Base-by-base conservation (phyloP, 2,797 vertebrate species). In the Acanthurus lineatus region DNA sequence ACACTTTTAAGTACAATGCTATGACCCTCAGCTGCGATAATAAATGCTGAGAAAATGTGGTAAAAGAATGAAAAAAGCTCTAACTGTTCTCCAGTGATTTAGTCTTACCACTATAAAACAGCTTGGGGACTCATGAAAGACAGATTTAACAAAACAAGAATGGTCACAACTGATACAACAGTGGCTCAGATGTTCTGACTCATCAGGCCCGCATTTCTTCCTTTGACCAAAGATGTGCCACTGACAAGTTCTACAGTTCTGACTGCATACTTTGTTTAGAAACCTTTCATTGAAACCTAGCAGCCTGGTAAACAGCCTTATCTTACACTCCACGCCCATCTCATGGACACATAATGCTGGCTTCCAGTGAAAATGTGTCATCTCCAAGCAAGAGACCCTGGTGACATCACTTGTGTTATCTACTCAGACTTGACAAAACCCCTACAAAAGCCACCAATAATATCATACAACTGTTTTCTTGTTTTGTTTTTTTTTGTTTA, bases 21-120 rank as follows among this genome's bases (percentile, higher is more conserved):
- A 16, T 66, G 77, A 83, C 66, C 65, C 54, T 20, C 59, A 69
- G 69, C 17, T 48, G 59, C 57, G 62, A 79, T 12, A 74, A 77
- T 67, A 53, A 74, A 48, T 77, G 69, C 69, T 78, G 80, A 72
- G 74, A 74, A 77, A 71, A 61, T 76, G 52, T 53, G 38, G 51
- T 72, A 62, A 71, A 73, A 51, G 61, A 71, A 68, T 60, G 63
- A 60, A 60, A 63, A 62, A 73, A 58, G 57, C 67, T 69, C 47
- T 32, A 76, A 79, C 65, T 56, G 48, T 25, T 42, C 77, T 76
- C 51, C 20, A 57, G 63, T 52, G 73, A 69, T 70, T 81, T 64
- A 58, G 44, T 57, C 35, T 62, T 69, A 48, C 52, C 56, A 53
- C 72, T 54, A 62, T 25, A 69, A 15, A 60, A 81, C 12, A 74